Evolutionary conservation across 2,113 vertebrate species (phyloP).

Genomic region (Campylomormyrus numenius): DNA sequence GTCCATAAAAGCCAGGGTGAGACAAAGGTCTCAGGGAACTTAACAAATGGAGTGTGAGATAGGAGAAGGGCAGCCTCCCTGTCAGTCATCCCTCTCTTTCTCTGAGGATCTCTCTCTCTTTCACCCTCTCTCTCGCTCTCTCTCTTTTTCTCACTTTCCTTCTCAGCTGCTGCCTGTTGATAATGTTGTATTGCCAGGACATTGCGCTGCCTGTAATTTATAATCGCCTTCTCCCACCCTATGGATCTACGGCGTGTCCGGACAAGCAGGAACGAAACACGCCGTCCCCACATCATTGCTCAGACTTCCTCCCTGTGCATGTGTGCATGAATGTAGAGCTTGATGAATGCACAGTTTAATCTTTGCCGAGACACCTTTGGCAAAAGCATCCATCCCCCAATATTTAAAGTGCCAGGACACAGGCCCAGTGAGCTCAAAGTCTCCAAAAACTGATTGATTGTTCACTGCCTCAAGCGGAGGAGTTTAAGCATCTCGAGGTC

Average conservation of each 20-base stretch:
- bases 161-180: slow-evolving; percentile 14
- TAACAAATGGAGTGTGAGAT: slow-evolving; percentile 15
- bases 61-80: background rate
- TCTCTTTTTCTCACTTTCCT: background rate
- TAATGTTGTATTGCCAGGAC: slow-evolving; percentile 12
- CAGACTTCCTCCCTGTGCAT: background rate
- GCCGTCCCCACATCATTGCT: slow-evolving; percentile 2
- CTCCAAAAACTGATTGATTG: background rate
- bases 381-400: background rate
- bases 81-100: background rate
- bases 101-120: background rate
- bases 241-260: background rate
- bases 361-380: background rate
- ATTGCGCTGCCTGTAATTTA: slow-evolving; percentile 41
- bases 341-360: background rate
- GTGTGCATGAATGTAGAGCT: background rate
- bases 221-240: slow-evolving; percentile 28
- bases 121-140: background rate
- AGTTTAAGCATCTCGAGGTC: background rate
- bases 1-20: slow-evolving; percentile 19
- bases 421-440: background rate
- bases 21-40: slow-evolving; percentile 14
- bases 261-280: background rate
- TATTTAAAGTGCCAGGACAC: background rate
- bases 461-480: background rate